Evolutionary conservation across 2,888 invertebrate genomes (phyloP).

Genomic region (Trichogramma evanescens): DNA sequence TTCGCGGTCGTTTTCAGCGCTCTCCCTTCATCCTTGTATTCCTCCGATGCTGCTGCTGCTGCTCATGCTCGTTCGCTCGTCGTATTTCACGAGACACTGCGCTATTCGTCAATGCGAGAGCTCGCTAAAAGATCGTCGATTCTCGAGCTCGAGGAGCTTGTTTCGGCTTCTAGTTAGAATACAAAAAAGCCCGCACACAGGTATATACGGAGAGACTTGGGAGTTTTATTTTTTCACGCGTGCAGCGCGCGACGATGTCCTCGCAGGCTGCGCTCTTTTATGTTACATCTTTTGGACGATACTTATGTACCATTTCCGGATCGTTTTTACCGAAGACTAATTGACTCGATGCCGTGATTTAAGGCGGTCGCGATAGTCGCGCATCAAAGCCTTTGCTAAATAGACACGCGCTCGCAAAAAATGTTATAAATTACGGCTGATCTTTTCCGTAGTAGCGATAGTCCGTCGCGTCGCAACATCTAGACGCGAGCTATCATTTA

Average conservation of each 20-base stretch:
- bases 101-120: neutral
- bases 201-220: too few species aligned
- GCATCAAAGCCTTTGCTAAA: too few species aligned
- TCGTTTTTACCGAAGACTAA: neutral
- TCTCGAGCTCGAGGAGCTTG: too few species aligned
- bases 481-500: too few species aligned
- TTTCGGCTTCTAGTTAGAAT: too few species aligned
- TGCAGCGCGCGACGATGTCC: neutral
- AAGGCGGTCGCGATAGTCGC: neutral
- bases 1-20: neutral
- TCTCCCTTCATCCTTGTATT: neutral
- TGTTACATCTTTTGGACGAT: neutral
- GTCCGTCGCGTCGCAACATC: too few species aligned
- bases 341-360: slow-evolving; percentile 4
- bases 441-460: too few species aligned
- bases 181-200: too few species aligned
- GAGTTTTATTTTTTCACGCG: neutral
- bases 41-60: slow-evolving; percentile 19
- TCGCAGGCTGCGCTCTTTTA: neutral
- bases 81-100: slow-evolving; percentile 6
- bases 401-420: too few species aligned
- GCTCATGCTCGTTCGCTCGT: slow-evolving; percentile 21
- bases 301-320: neutral
- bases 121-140: neutral
- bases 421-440: too few species aligned